Conservation (phyloP, 2,797 vertebrate species). For the Gymnoscopelus braueri region DNA sequence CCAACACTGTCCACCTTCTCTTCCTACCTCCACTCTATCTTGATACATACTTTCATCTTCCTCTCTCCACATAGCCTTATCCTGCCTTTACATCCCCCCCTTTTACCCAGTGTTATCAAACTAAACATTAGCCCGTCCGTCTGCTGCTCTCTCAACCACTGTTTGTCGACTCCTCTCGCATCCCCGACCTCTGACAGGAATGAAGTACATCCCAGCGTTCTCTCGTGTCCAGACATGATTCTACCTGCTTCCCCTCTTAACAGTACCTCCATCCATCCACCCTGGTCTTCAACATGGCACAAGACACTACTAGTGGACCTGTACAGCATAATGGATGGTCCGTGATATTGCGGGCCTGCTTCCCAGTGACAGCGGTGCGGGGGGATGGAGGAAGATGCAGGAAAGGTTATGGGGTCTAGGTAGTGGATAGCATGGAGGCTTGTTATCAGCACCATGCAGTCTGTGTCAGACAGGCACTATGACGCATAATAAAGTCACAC, state of each 20-base stretch:
- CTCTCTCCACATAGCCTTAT: no score
- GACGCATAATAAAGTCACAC: slow-evolving; percentile 73
- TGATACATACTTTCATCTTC: no score
- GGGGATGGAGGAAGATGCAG: neutral
- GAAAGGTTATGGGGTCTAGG: slow-evolving; percentile 31
- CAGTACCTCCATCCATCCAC: slow-evolving; percentile 9
- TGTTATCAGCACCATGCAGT: slow-evolving; percentile 86
- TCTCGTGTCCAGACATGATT: slow-evolving; percentile 22
- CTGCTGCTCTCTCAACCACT: slow-evolving; percentile 22
- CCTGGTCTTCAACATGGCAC: slow-evolving; percentile 57
- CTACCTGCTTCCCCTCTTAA: slow-evolving; percentile 49
- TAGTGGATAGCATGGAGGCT: slow-evolving; percentile 43
- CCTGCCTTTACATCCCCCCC: neutral
- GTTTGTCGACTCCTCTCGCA: slow-evolving; percentile 18
- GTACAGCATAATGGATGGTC: slow-evolving; percentile 82
- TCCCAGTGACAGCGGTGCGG: slow-evolving; percentile 65
- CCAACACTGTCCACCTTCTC: no score
- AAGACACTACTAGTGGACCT: slow-evolving; percentile 63
- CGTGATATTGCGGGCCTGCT: slow-evolving; percentile 64
- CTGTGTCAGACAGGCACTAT: slow-evolving; percentile 63
- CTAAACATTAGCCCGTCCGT: slow-evolving; percentile 30
- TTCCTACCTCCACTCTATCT: no score
- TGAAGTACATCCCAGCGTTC: slow-evolving; percentile 61
- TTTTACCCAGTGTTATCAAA: neutral
- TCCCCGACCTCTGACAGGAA: slow-evolving; percentile 48